Evolutionary conservation across 1,140 invertebrate genomes (phyloP), one percentile per base, ranked within the genome.

Genomic region (Helicoverpa armigera): DNA sequence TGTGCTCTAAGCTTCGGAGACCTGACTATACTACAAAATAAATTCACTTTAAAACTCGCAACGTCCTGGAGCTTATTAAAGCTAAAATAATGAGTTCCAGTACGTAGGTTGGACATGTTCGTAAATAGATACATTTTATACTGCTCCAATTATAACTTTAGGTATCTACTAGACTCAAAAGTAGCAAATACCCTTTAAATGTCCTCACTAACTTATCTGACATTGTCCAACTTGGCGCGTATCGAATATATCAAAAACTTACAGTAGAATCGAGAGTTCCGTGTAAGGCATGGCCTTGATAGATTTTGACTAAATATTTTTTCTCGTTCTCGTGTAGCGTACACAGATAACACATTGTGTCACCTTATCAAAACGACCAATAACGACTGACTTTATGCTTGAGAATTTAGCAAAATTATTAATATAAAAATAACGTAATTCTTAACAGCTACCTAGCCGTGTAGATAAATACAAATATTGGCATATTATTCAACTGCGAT

Each of bases 161-260:
- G 43, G 60, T 54, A 23, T 16, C 31, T 67, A 29, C 12, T 61
- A 53, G 18, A 53, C 16, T 43, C 50, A 18, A 18, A 50, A 29
- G 18, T 51, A 70, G 35, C 35, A 58, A 69, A 80, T 83, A 83
- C 86, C 90, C 88, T 91, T 83, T 84, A 86, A 86, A 81, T 82
- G 92, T 90, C 91, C 91, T 79, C 82, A 87, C 72, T 92, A 87
- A 92, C 88, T 89, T 88, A 89, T 91, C 91, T 91, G 89, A 93
- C 90, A 92, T 93, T 93, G 90, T 83, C 80, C 60, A 87, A 86
- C 82, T 80, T 87, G 80, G 80, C 72, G 77, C 80, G 79, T 82
- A 87, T 82, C 72, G 63, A 81, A 76, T 79, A 79, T 76, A 84
- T 83, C 82, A 87, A 86, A 88, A 86, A 83, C 70, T 83, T 84